Evolutionary conservation across 2,888 invertebrate genomes (phyloP).

Genomic region (Pseudoips prasinana): DNA sequence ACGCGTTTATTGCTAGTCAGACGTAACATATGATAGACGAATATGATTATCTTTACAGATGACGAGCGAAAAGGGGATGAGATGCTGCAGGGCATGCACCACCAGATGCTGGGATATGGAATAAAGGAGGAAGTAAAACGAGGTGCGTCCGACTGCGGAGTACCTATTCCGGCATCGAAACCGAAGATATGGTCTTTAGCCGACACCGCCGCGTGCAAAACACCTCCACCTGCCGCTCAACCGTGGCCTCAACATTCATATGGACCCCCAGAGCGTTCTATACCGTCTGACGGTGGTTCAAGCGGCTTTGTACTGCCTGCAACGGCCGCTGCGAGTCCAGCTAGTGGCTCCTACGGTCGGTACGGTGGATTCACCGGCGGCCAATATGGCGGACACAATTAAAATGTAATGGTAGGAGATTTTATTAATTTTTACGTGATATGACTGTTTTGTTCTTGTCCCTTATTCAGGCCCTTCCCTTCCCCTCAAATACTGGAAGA

Average conservation of each 20-base stretch:
- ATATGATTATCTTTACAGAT: conserved; percentile 87
- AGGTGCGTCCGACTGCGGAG: conserved; percentile 89
- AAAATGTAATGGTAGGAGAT: too few relatives aligned
- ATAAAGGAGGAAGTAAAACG: conserved; percentile 81
- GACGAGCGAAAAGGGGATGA: conserved; percentile 88
- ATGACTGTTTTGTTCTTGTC: too few relatives aligned
- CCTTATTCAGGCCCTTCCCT: too few relatives aligned
- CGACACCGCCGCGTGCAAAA: conserved; percentile 96
- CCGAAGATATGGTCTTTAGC: conserved; percentile 98
- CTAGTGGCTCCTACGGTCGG: conserved; percentile 81
- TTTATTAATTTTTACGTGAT: too few relatives aligned
- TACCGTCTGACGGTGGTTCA: conserved; percentile 65
- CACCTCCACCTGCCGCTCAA: conserved; percentile 89
- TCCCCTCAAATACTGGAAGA: too few relatives aligned
- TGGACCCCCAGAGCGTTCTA: conserved; percentile 63
- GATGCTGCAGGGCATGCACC: conserved; percentile 84
- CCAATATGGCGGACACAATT: conserved; percentile 80
- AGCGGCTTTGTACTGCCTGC: conserved; percentile 86
- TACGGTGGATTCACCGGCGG: conserved; percentile 86
- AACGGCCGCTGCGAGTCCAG: conserved; percentile 81
- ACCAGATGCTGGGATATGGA: conserved; percentile 82
- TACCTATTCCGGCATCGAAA: conserved; percentile 93
- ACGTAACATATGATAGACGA: conserved; percentile 64
- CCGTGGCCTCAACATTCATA: conserved; percentile 82
- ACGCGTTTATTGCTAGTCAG: conserved; percentile 44